A percentile compares a stretch with the other conserved stretches of the same genome.
phyloP scores from a whole-genome alignment of 2,797 vertebrate genomes.

The Novumbra hubbsi region DNA sequence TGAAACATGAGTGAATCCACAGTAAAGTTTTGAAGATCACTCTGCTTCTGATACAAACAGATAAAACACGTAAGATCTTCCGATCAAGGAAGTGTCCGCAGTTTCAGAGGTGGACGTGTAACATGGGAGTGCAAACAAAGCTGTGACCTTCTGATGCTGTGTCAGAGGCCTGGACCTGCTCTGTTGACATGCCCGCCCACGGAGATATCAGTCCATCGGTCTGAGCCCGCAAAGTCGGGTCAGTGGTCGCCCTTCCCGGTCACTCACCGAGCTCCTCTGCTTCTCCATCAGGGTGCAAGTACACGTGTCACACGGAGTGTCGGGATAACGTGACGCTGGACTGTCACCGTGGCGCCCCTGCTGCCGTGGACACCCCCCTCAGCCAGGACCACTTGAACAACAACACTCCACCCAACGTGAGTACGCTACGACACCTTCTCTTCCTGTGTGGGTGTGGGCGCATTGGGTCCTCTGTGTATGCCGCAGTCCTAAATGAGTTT shows the following conservation, averaged over 20 bases:
- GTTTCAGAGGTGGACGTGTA: background rate
- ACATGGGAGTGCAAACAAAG: background rate
- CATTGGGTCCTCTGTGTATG: no score
- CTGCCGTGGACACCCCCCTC: conserved; percentile 24
- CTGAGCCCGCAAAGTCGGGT: background rate
- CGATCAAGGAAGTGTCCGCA: background rate
- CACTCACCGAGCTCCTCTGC: background rate
- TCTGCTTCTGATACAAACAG: background rate
- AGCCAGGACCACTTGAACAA: conserved; percentile 55
- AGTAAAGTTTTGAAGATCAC: background rate
- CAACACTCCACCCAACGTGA: conserved; percentile 41
- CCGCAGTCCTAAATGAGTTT: no score
- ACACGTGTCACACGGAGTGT: conserved; percentile 57
- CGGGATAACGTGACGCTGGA: conserved; percentile 49
- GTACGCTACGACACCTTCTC: conserved; percentile 14
- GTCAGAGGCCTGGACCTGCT: background rate
- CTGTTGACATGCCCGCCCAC: background rate
- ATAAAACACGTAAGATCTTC: background rate
- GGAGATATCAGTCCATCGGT: background rate
- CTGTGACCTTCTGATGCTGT: background rate
- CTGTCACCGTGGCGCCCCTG: conserved; percentile 42
- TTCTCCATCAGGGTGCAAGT: conserved; percentile 51
- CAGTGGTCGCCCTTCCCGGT: background rate
- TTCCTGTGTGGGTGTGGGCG: conserved; percentile 12
- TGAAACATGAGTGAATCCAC: background rate